Evolutionary conservation across 2,113 vertebrate species (phyloP).

Genomic region (Apteryx mantelli): DNA sequence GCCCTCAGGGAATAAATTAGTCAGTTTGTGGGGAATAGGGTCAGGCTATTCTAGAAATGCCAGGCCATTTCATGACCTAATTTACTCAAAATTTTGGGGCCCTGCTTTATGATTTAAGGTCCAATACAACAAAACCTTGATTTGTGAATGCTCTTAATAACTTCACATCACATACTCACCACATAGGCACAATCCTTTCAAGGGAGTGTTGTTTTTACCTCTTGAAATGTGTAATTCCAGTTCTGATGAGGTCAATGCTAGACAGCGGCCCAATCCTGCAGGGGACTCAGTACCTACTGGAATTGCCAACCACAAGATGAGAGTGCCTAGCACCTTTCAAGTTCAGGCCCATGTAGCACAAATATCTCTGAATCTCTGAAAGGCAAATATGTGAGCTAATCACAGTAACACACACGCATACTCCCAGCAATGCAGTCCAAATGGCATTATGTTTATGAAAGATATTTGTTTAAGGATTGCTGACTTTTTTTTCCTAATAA

Average conservation of each 20-base stretch:
- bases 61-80: neutral
- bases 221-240: neutral
- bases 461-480: constrained; percentile 44
- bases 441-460: neutral
- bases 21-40: neutral
- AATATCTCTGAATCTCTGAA: neutral
- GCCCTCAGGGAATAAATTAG: neutral
- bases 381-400: constrained; percentile 18
- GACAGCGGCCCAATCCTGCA: rapidly evolving
- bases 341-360: neutral
- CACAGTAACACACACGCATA: neutral
- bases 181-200: rapidly evolving
- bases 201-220: rapidly evolving
- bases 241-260: neutral
- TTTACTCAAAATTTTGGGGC: neutral
- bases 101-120: neutral
- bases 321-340: neutral
- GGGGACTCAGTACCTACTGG: rapidly evolving
- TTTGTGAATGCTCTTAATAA: neutral
- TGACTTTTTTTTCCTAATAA: constrained; percentile 8
- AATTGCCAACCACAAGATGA: neutral
- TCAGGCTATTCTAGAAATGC: neutral
- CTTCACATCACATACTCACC: neutral
- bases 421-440: neutral
- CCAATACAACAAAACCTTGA: neutral